phyloP scores from a whole-genome alignment of 2,888 invertebrate genomes.

The Phaedon cochleariae region DNA sequence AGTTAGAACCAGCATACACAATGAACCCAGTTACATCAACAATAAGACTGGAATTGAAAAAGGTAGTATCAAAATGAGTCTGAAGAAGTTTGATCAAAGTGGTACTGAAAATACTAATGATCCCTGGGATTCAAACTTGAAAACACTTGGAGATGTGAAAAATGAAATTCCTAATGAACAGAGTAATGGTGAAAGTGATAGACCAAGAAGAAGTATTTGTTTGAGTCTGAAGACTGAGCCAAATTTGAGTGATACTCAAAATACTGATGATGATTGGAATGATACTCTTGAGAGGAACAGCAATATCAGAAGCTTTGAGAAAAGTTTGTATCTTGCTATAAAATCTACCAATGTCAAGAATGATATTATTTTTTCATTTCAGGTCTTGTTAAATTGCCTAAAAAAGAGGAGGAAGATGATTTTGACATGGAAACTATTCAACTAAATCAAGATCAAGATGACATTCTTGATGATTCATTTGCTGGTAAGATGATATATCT shows the following conservation, averaged over 20 bases:
- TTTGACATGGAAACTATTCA: background rate
- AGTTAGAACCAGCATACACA: background rate
- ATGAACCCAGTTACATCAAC: background rate
- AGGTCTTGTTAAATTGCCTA: background rate
- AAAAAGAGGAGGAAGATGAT: background rate
- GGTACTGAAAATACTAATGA: background rate
- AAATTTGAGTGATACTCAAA: slow-evolving; percentile 11
- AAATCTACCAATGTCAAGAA: background rate
- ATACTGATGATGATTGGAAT: slow-evolving; percentile 15
- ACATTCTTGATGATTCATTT: background rate
- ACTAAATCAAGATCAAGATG: background rate
- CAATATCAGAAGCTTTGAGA: background rate
- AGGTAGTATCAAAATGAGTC: background rate
- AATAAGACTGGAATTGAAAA: background rate
- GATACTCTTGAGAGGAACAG: background rate
- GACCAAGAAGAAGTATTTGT: background rate
- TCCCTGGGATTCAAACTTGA: background rate
- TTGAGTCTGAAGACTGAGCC: background rate
- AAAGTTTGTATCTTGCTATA: background rate
- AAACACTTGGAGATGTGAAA: background rate
- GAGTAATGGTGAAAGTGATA: background rate
- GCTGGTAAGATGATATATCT: background rate
- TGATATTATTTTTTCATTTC: background rate
- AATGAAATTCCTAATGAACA: background rate
- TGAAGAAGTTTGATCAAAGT: background rate